A percentile compares a stretch with the other conserved stretches of the same genome.
Conservation (phyloP, 2,797 vertebrate species). For the Mustela erminea region DNA sequence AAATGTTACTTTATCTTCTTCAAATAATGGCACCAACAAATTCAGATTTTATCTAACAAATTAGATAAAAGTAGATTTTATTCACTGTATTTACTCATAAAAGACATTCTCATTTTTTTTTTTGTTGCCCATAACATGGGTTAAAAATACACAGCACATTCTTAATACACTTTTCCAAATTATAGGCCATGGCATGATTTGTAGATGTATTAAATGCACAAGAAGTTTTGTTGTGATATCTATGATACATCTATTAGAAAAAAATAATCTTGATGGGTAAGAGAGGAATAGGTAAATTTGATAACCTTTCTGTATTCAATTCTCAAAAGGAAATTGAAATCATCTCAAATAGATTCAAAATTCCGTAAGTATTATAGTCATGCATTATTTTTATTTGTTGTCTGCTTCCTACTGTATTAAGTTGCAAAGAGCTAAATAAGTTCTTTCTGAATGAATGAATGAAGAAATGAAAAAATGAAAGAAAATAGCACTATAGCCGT, state of each 20-base stretch:
- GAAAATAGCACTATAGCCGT: not conserved
- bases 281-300: not conserved
- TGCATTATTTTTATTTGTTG: not conserved
- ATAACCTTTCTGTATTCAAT: not conserved
- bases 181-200: not conserved
- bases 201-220: not conserved
- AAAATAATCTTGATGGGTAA: not conserved
- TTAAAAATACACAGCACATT: not conserved
- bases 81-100: not conserved
- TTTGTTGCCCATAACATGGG: not conserved
- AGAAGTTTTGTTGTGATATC: not conserved
- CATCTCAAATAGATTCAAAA: not conserved
- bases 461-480: not conserved
- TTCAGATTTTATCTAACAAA: not conserved
- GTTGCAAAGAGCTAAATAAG: not conserved
- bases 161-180: not conserved
- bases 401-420: not conserved
- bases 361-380: not conserved
- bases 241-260: not conserved
- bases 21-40: not conserved
- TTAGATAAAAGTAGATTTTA: not conserved
- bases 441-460: conserved; percentile 29
- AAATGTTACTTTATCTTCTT: not conserved
- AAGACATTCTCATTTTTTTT: not conserved
- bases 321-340: not conserved